Evolutionary conservation across 2,113 vertebrate genomes (phyloP).

Genomic region (Baryphthengus martii): DNA sequence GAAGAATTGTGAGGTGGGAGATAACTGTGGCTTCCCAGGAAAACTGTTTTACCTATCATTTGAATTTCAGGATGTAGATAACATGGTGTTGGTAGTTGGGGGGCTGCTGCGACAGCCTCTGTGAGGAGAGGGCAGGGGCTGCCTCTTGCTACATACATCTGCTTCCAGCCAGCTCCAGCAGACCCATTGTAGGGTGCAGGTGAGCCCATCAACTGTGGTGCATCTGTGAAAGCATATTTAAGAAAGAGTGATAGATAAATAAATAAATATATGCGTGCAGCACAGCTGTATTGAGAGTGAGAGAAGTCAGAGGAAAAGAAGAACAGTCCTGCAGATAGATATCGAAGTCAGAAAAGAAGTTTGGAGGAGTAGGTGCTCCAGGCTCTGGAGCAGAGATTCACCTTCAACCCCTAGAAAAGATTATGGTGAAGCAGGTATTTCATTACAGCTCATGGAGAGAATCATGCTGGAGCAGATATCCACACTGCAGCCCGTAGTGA

Average conservation of each 20-base stretch:
- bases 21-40: not conserved
- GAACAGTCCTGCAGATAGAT: not conserved
- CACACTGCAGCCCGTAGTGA: not conserved
- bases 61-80: not conserved
- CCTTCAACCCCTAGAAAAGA: not conserved
- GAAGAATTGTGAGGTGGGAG: not conserved
- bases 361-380: not conserved
- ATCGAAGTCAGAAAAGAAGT: not conserved
- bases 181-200: not conserved
- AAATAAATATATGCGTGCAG: no score
- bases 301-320: not conserved
- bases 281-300: not conserved
- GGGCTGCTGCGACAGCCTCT: not conserved
- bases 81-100: not conserved
- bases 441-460: not conserved
- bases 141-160: not conserved
- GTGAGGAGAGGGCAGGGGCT: not conserved
- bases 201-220: not conserved
- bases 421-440: fast-evolving
- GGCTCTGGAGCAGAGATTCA: fast-evolving
- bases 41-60: not conserved
- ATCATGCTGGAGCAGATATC: not conserved
- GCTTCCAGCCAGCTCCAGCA: fast-evolving
- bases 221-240: not conserved
- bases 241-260: not conserved